Evolutionary conservation across 2,797 vertebrate species (phyloP), one percentile per base, ranked within the genome.

Genomic region (Protonibea diacanthus): DNA sequence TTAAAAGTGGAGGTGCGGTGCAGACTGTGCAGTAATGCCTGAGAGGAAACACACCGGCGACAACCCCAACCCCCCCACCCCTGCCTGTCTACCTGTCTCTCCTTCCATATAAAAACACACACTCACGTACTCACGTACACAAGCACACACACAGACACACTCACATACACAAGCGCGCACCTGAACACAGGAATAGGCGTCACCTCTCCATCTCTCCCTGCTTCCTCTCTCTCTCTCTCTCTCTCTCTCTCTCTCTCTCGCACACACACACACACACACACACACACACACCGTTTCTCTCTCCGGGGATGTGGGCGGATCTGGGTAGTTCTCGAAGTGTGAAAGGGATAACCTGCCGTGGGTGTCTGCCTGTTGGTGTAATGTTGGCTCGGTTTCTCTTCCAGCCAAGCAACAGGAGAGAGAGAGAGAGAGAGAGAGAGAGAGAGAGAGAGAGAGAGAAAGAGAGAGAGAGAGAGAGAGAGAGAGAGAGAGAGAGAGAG

Each of bases 311-410:
- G 89, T 93, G 83, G 90, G 92, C n/a, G 81, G 88, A 70, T 87
- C 83, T 91, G 87, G 89, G 92, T 89, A 71, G 71, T 86, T 91
- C 82, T 91, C 78, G 25, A 75, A 82, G 84, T 78, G 85, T 84
- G 89, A 86, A 78, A 89, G 93, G 90, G 89, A 94, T 85, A 88
- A 92, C 92, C 91, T 85, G 53, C 78, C 18, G 92, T 92, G 91
- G 91, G 91, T 74, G 87, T 88, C 58, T 59, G 80, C 82, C 48
- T 86, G 86, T 76, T 88, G 82, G 45, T 89, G 83, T 61, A 63
- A 72, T 81, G 81, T 64, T 85, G 79, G 78, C 80, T 87, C 53
- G 1, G 72, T 81, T 81, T 38, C 67, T 81, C 33, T 5, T 49
- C 72, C 17, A 76, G 38, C 55, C 53, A 61, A 74, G 23, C 64